phyloP scores from a whole-genome alignment of 2,888 invertebrate genomes.

The Notocelia uddmanniana region DNA sequence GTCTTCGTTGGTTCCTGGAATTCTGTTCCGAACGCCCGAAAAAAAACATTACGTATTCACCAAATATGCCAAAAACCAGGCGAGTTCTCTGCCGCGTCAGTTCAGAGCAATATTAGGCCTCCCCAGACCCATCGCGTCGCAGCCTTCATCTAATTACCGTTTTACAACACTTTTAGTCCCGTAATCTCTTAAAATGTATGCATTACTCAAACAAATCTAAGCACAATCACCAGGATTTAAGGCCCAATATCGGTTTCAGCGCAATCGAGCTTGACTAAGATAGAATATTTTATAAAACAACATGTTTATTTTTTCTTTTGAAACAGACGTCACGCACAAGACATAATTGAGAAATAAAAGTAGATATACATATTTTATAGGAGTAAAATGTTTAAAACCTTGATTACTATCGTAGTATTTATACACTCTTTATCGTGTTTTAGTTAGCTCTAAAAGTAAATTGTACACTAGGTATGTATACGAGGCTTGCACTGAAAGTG shows the following conservation, averaged over 20 bases:
- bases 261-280: not conserved
- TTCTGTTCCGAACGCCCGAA: too few species aligned
- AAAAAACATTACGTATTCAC: not conserved
- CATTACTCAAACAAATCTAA: not conserved
- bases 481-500: too few species aligned
- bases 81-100: conserved; percentile 15
- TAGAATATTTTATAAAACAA: not conserved
- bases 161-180: conserved; percentile 4
- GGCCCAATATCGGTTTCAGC: not conserved
- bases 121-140: conserved; percentile 17
- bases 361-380: not conserved
- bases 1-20: not conserved
- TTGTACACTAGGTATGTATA: too few species aligned
- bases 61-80: conserved; percentile 16
- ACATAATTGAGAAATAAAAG: conserved; percentile 3
- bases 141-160: conserved; percentile 26
- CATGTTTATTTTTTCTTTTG: conserved; percentile 1
- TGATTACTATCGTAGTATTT: not conserved
- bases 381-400: too few species aligned
- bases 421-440: not conserved
- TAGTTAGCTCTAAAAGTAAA: too few species aligned
- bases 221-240: too few species aligned
- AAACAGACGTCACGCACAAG: conserved; percentile 10
- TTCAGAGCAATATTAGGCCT: conserved; percentile 13
- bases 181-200: not conserved